Percentiles rank a stretch among this genome's conserved stretches.
phyloP scores from a whole-genome alignment of 53 echinoderm and acorn worm genomes.

The Zoroaster sp. region DNA sequence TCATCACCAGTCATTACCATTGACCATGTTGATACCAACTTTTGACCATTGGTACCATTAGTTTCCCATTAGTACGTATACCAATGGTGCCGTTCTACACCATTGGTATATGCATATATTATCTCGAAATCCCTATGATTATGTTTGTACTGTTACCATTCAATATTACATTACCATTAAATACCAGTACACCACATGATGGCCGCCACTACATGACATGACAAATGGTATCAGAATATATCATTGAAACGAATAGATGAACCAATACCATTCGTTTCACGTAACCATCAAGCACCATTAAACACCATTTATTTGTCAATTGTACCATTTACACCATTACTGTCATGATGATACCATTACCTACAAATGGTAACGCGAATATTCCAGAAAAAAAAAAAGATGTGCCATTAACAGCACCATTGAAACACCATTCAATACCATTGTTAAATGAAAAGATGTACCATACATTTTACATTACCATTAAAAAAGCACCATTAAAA shows the following conservation, averaged over 20 bases:
- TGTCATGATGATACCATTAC: neutral
- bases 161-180: too few relatives aligned
- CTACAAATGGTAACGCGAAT: neutral
- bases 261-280: neutral
- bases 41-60: neutral
- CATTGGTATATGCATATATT: too few relatives aligned
- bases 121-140: too few relatives aligned
- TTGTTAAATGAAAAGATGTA: neutral
- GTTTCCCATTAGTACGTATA: neutral
- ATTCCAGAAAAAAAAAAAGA: neutral
- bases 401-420: neutral
- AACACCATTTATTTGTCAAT: neutral
- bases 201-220: too few relatives aligned
- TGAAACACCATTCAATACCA: neutral
- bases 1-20: neutral
- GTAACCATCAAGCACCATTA: neutral
- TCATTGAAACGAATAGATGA: neutral
- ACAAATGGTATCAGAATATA: neutral
- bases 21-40: neutral
- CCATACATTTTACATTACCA: neutral
- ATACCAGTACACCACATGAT: too few relatives aligned
- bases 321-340: neutral
- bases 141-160: too few relatives aligned
- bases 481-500: neutral
- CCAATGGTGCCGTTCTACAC: too few relatives aligned